Conservation (phyloP, 2,797 vertebrate genomes). For the Dendrocincla tyrannina region DNA sequence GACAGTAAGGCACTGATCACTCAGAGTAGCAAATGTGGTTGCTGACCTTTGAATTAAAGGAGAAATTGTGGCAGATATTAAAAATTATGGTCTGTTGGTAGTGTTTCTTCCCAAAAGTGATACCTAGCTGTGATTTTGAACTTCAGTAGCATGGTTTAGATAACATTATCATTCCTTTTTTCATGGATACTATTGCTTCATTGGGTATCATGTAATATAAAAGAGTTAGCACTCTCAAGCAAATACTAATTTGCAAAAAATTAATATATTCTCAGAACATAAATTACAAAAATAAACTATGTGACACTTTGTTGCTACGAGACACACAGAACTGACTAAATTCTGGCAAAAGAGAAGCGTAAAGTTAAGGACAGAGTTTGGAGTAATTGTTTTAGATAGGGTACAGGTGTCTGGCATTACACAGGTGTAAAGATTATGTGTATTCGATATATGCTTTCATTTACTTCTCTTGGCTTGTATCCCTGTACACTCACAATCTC, state of each 20-base stretch:
- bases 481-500: background rate
- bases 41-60: constrained; percentile 60
- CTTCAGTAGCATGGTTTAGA: background rate
- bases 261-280: background rate
- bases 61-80: constrained; percentile 31
- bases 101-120: background rate
- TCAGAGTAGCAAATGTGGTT: constrained; percentile 36
- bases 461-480: background rate
- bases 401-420: background rate
- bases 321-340: background rate
- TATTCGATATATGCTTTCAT: background rate
- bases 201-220: background rate
- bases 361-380: background rate
- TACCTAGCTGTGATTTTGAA: background rate
- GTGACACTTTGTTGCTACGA: background rate
- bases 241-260: constrained; percentile 26
- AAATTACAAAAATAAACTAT: constrained; percentile 2
- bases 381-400: background rate
- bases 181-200: background rate
- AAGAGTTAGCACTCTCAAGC: background rate
- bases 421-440: background rate
- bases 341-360: background rate
- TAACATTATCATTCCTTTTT: background rate
- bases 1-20: constrained; percentile 10
- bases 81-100: constrained; percentile 4